Evolutionary conservation across 2,113 vertebrate species (phyloP), one percentile per base, ranked within the genome.

Genomic region (Anoplopoma fimbria): DNA sequence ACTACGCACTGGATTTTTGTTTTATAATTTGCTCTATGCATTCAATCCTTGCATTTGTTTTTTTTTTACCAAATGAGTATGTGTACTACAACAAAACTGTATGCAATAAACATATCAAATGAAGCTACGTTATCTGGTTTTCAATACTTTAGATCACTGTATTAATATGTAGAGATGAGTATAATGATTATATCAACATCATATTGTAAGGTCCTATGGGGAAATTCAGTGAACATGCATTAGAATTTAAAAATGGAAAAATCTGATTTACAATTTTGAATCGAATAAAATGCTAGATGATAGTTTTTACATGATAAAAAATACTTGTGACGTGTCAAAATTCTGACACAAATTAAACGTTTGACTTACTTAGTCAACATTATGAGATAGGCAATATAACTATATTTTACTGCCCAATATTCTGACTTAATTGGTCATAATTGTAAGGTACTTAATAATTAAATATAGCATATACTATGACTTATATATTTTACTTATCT

Each of bases 21-120:
- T 74, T 36, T 64, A 34, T 79, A 19, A 3, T 38, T 57, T 63
- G 0, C 4, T 64, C 36, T 27, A 38, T 77, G 33, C 4, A 38
- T 75, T 62, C 6, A 51, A n/a, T 36, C 4, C 6, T 69, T n/a
- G n/a, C n/a, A n/a, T n/a, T n/a, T n/a, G n/a, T n/a, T n/a, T n/a
- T n/a, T n/a, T 42, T 34, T 2, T n/a, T 15, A 64, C 17, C 9
- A 33, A 40, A 58, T 21, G 5, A 14, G 1, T 58, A 13, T 61
- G 2, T 87, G n/a, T 53, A 62, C 29, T 64, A 62, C 45, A 29
- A 36, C 29, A 42, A 77, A 36, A 58, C 6, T 36, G 1, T 57
- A 25, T 73, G n/a, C 31, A 85, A 75, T 85, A 79, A 82, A 63
- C 45, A 23, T 67, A 21, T 77, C 19, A 58, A 53, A 60, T 17